These are phyloP conservation scores for Lasioglossum marginatum DNA, from an alignment of 2,888 invertebrate genomes.

Conservation along the genomic window DNA sequence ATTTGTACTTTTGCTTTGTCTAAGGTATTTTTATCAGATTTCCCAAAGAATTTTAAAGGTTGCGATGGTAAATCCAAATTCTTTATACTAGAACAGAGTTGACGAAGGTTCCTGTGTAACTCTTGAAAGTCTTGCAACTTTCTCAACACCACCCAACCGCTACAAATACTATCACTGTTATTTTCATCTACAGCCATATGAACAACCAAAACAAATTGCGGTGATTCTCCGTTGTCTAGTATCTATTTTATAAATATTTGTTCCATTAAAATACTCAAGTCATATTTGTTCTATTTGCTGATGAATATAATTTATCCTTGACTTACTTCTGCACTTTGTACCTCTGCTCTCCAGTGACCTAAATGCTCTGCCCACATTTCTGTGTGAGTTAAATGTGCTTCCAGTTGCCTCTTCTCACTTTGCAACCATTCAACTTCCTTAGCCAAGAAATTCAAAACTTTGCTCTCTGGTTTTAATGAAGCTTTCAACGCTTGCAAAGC, in stretches of 20 bases:
- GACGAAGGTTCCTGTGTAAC: constrained; percentile 92
- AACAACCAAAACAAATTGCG: constrained; percentile 92
- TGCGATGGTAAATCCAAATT: constrained; percentile 93
- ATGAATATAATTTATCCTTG: constrained; percentile 1
- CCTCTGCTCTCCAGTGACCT: constrained; percentile 94
- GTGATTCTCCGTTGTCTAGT: constrained; percentile 88
- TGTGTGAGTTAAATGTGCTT: constrained; percentile 93
- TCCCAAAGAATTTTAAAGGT: constrained; percentile 93
- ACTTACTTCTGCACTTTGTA: constrained; percentile 92
- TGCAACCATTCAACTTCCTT: constrained; percentile 94
- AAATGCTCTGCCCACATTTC: constrained; percentile 96
- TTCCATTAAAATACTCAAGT: constrained; percentile 12
- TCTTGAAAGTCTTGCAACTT: constrained; percentile 89
- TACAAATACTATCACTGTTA: constrained; percentile 87
- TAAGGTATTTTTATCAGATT: constrained; percentile 91
- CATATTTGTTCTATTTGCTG: not conserved
- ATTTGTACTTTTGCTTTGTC: constrained; percentile 93
- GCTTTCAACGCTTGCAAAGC: constrained; percentile 93
- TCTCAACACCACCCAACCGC: constrained; percentile 89
- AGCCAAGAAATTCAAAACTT: constrained; percentile 91
- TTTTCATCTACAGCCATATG: constrained; percentile 90
- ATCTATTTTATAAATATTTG: constrained; percentile 81
- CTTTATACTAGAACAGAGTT: constrained; percentile 92
- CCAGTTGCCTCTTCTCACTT: constrained; percentile 92
- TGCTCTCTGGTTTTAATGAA: constrained; percentile 93